Evolutionary conservation across 64 coral and sea anemone genomes (phyloP).

Genomic region (Porites lutea): DNA sequence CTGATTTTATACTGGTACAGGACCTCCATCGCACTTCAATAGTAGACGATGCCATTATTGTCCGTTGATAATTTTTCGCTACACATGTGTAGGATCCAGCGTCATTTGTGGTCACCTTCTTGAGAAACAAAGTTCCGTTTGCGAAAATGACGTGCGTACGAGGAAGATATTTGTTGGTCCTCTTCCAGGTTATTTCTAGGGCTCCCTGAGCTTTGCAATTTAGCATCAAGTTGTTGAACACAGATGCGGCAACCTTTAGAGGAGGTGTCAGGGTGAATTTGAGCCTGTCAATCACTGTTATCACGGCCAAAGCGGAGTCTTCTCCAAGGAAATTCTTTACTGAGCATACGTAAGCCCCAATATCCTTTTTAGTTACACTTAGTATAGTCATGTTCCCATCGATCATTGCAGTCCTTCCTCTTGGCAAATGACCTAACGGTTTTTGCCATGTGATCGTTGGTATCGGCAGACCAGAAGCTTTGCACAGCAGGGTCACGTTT

Average conservation of each 20-base stretch:
- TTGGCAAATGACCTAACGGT: not conserved
- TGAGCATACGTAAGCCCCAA: constrained; percentile 9
- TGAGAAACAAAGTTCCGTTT: constrained; percentile 45
- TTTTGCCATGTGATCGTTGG: constrained; percentile 54
- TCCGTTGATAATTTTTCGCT: constrained; percentile 23
- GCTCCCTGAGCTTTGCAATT: constrained; percentile 13
- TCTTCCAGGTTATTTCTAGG: not conserved
- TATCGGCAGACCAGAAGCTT: constrained; percentile 13
- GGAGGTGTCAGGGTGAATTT: constrained; percentile 4
- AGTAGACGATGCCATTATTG: not conserved
- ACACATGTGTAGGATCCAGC: constrained; percentile 28
- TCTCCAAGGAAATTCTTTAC: constrained; percentile 24
- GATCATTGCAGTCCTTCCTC: not conserved
- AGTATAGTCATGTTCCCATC: not conserved
- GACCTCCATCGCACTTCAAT: not conserved
- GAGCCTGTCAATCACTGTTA: constrained; percentile 29
- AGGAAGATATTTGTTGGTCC: not conserved
- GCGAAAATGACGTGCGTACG: not conserved
- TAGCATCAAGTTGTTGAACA: not conserved
- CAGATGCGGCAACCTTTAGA: not conserved
- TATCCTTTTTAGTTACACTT: not conserved
- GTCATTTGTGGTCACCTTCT: not conserved
- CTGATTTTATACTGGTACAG: constrained; percentile 28
- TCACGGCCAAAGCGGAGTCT: not conserved
- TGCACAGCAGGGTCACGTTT: constrained; percentile 14